Conservation (phyloP, 2,888 invertebrate genomes). For the Rhopalosiphum nymphaeae region DNA sequence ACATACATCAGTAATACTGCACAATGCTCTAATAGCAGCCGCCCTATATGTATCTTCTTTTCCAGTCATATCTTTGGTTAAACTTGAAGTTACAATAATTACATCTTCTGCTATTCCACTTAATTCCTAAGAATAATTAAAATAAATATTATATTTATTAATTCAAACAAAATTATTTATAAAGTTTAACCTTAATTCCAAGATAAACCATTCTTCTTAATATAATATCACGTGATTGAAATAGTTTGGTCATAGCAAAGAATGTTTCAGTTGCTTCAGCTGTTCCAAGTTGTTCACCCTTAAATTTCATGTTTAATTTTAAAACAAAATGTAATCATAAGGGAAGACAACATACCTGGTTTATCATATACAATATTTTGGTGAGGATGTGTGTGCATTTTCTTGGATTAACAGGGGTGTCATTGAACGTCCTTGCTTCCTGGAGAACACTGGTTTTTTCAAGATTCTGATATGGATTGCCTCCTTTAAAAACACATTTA, state of each 20-base stretch:
- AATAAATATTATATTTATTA: background rate
- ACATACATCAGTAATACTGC: conserved; percentile 93
- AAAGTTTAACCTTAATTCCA: conserved; percentile 79
- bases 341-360: conserved; percentile 76
- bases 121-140: conserved; percentile 75
- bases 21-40: conserved; percentile 96
- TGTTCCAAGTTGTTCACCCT: conserved; percentile 90
- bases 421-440: conserved; percentile 97
- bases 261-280: conserved; percentile 99
- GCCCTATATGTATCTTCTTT: conserved; percentile 93
- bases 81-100: conserved; percentile 96
- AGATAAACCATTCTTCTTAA: conserved; percentile 95
- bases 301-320: conserved; percentile 58
- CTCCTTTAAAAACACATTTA: conserved; percentile 73
- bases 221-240: conserved; percentile 96
- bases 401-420: conserved; percentile 95
- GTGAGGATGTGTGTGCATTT: conserved; percentile 97
- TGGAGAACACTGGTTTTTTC: conserved; percentile 98
- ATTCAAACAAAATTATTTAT: background rate
- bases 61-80: conserved; percentile 99
- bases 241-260: conserved; percentile 99
- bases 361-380: conserved; percentile 94
- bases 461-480: conserved; percentile 90
- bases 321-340: background rate
- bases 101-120: conserved; percentile 97